Percentiles rank a stretch among this genome's conserved stretches.
These are phyloP conservation scores for Anastrepha ludens DNA, from an alignment of 1,140 invertebrate genomes.

Conservation along the genomic window DNA sequence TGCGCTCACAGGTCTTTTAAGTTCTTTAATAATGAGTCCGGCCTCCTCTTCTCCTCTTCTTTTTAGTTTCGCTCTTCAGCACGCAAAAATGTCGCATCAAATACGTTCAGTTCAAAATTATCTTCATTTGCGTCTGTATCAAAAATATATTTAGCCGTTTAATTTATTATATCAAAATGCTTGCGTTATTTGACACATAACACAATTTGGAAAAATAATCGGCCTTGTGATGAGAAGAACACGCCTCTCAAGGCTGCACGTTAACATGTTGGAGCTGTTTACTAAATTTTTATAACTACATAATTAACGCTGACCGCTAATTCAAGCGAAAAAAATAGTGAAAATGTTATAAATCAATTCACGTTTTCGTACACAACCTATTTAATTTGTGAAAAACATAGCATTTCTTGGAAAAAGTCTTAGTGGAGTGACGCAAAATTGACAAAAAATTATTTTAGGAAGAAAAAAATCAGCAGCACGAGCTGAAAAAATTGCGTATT, in stretches of 20 bases:
- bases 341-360: slow-evolving; percentile 34
- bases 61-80: no score
- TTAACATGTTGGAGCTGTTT: background rate
- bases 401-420: background rate
- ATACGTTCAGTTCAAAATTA: no score
- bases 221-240: background rate
- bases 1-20: no score
- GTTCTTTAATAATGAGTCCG: no score
- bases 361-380: background rate
- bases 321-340: background rate
- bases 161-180: background rate
- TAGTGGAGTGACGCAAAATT: background rate
- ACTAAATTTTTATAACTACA: slow-evolving; percentile 16
- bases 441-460: background rate
- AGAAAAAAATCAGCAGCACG: background rate
- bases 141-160: no score
- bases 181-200: background rate
- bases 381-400: slow-evolving; percentile 14
- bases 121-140: no score
- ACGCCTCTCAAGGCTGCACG: background rate
- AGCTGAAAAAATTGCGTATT: background rate
- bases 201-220: background rate
- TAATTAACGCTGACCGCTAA: background rate
- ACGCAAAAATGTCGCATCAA: no score
- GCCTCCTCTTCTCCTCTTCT: no score